A percentile compares a stretch with the other conserved stretches of the same genome.
These are phyloP conservation scores for Anabas testudineus DNA, from an alignment of 2,797 vertebrate genomes.

Conservation along the genomic window DNA sequence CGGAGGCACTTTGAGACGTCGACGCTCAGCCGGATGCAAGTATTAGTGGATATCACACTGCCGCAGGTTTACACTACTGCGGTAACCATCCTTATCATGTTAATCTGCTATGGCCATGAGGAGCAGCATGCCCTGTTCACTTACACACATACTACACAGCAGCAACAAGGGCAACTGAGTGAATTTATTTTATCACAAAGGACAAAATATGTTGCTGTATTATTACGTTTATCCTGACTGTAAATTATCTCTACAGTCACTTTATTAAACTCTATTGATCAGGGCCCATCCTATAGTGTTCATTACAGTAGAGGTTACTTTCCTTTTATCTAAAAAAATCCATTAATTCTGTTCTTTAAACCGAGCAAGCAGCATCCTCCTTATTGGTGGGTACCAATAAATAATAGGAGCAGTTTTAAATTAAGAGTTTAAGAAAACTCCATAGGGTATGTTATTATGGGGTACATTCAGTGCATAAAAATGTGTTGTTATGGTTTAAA, in stretches of 20 bases:
- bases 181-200: conserved; percentile 1
- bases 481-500: no score
- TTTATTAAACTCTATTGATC: not conserved
- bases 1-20: conserved; percentile 61
- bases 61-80: conserved; percentile 32
- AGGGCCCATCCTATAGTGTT: not conserved
- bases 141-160: conserved; percentile 32
- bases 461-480: no score
- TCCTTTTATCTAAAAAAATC: not conserved
- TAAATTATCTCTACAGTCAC: not conserved
- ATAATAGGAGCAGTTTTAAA: no score
- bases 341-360: not conserved
- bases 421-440: no score
- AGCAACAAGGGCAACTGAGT: conserved; percentile 12
- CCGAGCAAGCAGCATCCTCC: not conserved
- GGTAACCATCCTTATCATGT: conserved; percentile 44
- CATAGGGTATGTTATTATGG: no score
- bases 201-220: not conserved
- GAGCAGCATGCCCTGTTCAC: conserved; percentile 33
- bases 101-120: conserved; percentile 49
- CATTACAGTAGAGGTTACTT: not conserved
- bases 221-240: not conserved
- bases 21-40: conserved; percentile 22
- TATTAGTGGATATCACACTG: conserved; percentile 41
- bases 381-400: no score